phyloP scores from a whole-genome alignment of 2,888 invertebrate species.

The Heliconius ismenius region DNA sequence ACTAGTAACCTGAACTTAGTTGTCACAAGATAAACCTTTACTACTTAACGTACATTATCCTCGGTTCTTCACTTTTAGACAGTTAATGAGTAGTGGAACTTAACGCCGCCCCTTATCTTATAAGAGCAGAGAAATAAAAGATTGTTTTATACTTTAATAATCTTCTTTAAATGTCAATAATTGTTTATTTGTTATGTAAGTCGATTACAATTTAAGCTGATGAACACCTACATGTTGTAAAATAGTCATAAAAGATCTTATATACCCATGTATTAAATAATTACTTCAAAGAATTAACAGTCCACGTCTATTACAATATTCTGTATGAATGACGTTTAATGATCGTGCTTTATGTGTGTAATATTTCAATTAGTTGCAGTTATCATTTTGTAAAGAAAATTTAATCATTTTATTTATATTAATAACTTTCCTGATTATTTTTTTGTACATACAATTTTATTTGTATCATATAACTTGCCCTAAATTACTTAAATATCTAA shows the following conservation, averaged over 20 bases:
- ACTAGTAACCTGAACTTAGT: too few species aligned
- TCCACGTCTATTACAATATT: not conserved
- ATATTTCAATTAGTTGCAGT: not conserved
- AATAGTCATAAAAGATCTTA: not conserved
- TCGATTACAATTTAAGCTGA: not conserved
- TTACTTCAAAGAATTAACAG: not conserved
- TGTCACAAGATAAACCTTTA: too few species aligned
- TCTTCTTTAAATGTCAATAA: not conserved
- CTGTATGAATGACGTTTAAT: not conserved
- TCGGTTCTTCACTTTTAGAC: not conserved
- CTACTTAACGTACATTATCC: too few species aligned
- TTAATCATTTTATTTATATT: not conserved
- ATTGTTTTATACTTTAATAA: not conserved
- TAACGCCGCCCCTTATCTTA: not conserved
- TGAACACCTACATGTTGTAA: not conserved
- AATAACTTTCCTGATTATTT: not conserved
- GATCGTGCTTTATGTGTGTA: not conserved
- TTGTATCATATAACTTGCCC: not conserved
- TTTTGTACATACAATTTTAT: not conserved
- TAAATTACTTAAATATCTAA: not conserved
- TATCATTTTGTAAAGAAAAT: not conserved
- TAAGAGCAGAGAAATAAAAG: not conserved
- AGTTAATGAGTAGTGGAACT: not conserved
- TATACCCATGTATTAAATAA: not conserved
- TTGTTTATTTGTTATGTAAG: not conserved